Evolutionary conservation across 2,113 vertebrate species (phyloP), one percentile per base, ranked within the genome.

Genomic region (Limanda limanda): DNA sequence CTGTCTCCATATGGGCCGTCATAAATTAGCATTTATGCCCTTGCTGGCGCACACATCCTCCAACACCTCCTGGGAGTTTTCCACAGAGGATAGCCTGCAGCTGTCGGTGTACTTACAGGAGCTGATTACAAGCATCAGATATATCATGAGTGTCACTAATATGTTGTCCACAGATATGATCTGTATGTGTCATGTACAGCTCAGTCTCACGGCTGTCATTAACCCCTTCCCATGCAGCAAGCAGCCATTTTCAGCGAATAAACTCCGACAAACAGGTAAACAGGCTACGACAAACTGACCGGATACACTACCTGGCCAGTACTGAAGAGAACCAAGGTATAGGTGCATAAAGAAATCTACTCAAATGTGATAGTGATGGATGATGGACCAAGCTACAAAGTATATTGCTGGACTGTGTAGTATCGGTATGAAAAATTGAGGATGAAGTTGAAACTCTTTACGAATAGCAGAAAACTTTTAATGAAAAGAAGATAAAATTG

Each of bases 1-100:
- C 69, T 81, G 79, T 77, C 72, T 86, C 89, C 89, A 89, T 92
- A 93, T 92, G 91, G 85, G 81, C 70, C 1, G 13, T 55, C 65
- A 67, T 74, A 85, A 89, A 90, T 91, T 91, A 86, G 82, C 87
- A 88, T 86, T 75, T 69, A 57, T 72, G 37, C 55, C 40, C 24
- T 82, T 21, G 61, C 59, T 68, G 69, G 6, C 72, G 71, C 69
- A 52, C 68, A 67, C 60, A 51, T 58, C 70, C n/a, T 54, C 48
- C 56, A 71, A 65, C 63, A 81, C 74, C 59, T 27, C 79, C 23
- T 58, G 73, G n/a, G 73, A 87, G 45, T 79, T 82, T 76, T 83
- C 47, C 55, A 78, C 68, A 66, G 56, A 73, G 57, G 20, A 57
- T 23, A 54, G 47, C 68, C 74, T 64, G 52, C 70, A 81, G 76